Evolutionary conservation across 2,888 invertebrate genomes (phyloP).

Genomic region (Octodonta nipae): DNA sequence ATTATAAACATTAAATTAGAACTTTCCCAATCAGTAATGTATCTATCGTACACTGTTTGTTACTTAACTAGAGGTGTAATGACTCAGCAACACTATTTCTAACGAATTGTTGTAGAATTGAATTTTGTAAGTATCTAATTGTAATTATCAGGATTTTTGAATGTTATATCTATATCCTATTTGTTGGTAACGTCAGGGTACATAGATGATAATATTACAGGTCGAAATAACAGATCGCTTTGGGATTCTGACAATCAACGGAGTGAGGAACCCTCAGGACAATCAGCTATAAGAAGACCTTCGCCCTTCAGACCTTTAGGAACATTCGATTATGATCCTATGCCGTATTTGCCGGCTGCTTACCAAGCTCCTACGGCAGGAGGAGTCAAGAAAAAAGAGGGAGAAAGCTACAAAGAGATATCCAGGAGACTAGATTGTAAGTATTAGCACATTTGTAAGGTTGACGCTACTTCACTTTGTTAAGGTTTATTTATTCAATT

Average conservation of each 20-base stretch:
- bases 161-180: too few species aligned
- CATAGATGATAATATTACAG: constrained; percentile 29
- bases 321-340: constrained; percentile 22
- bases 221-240: constrained; percentile 37
- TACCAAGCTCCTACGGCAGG: constrained; percentile 17
- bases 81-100: too few species aligned
- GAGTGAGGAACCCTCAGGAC: constrained; percentile 5
- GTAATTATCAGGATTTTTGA: too few species aligned
- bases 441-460: constrained; percentile 11
- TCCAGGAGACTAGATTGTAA: constrained; percentile 32
- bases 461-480: background rate
- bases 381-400: constrained; percentile 31
- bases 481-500: constrained; percentile 5
- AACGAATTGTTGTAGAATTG: too few species aligned
- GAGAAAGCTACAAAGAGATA: constrained; percentile 32
- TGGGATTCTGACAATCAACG: constrained; percentile 11
- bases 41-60: too few species aligned
- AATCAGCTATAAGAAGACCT: constrained; percentile 15
- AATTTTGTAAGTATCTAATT: too few species aligned
- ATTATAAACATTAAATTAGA: too few species aligned
- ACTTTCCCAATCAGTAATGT: too few species aligned
- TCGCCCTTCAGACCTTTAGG: constrained; percentile 18
- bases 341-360: constrained; percentile 22
- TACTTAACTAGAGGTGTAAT: too few species aligned
- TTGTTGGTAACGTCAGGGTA: too few species aligned